Evolutionary conservation across 2,888 invertebrate species (phyloP).

Genomic region (Erebia ligea): DNA sequence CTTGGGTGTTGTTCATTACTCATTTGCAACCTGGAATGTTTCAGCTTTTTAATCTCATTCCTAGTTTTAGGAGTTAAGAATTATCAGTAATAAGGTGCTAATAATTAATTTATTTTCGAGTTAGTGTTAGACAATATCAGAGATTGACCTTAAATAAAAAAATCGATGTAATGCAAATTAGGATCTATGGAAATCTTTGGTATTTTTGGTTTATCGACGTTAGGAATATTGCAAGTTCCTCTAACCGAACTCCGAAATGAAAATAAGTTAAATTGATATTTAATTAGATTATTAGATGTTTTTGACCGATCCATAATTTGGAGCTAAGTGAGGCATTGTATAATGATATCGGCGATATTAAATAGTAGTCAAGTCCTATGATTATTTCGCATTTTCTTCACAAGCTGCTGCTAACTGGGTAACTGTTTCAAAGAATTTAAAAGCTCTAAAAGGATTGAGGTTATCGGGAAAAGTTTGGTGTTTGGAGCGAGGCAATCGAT

Average conservation of each 20-base stretch:
- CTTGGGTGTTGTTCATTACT: not conserved
- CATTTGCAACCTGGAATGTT: not conserved
- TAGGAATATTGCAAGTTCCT: too few relatives aligned
- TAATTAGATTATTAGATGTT: not conserved
- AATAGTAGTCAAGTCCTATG: not conserved
- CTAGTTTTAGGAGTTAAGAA: not conserved
- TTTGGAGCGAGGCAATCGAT: slow-evolving; percentile 10
- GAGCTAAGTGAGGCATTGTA: too few relatives aligned
- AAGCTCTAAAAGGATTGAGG: slow-evolving; percentile 13
- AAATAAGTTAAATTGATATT: not conserved
- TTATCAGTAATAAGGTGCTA: not conserved
- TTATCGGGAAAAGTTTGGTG: slow-evolving; percentile 3
- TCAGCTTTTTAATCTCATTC: not conserved
- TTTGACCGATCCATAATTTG: too few relatives aligned
- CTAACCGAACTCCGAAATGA: too few relatives aligned
- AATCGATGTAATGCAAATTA: too few relatives aligned
- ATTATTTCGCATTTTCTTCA: not conserved
- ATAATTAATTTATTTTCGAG: too few relatives aligned
- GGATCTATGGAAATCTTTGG: too few relatives aligned
- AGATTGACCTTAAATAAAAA: not conserved
- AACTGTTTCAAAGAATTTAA: not conserved
- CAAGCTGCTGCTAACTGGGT: not conserved
- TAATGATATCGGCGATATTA: not conserved
- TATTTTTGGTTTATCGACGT: too few relatives aligned
- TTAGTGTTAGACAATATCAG: too few relatives aligned